These are phyloP conservation scores for Acronicta aceris DNA, from an alignment of 2,888 invertebrate genomes.

Conservation along the genomic window DNA sequence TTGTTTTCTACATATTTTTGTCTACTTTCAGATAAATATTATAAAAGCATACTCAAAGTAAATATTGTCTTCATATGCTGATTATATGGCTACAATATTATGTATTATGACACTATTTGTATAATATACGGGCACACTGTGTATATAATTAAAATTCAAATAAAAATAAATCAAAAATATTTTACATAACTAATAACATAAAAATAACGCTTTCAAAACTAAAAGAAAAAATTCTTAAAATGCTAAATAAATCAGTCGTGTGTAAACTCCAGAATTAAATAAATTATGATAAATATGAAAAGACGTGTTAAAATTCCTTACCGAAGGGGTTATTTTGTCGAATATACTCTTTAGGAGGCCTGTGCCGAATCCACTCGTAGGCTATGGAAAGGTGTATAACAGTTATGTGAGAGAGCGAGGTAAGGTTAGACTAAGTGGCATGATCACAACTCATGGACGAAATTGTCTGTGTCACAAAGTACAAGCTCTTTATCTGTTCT, in stretches of 20 bases:
- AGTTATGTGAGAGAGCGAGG: slow-evolving; percentile 88
- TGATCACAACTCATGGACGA: slow-evolving; percentile 81
- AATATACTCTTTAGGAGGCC: slow-evolving; percentile 90
- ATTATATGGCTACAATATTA: slow-evolving; percentile 81
- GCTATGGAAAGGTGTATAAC: slow-evolving; percentile 89
- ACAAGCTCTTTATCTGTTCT: slow-evolving; percentile 88
- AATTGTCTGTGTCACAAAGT: slow-evolving; percentile 88
- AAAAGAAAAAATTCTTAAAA: slow-evolving; percentile 71
- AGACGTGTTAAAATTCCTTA: slow-evolving; percentile 89
- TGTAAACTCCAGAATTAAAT: slow-evolving; percentile 77
- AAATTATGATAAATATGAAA: slow-evolving; percentile 78
- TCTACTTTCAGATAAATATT: slow-evolving; percentile 82
- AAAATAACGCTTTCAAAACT: slow-evolving; percentile 78
- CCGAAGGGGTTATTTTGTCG: slow-evolving; percentile 90
- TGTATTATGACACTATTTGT: slow-evolving; percentile 79
- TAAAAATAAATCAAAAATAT: slow-evolving; percentile 66
- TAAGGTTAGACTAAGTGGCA: slow-evolving; percentile 84
- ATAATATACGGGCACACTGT: slow-evolving; percentile 85
- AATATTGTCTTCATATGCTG: slow-evolving; percentile 81
- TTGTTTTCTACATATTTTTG: slow-evolving; percentile 77
- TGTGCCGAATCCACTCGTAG: slow-evolving; percentile 89
- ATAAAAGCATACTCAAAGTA: slow-evolving; percentile 86
- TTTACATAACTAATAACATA: slow-evolving; percentile 77
- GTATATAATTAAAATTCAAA: slow-evolving; percentile 70
- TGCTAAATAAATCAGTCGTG: slow-evolving; percentile 78